These are phyloP conservation scores for Stictocephala bisonia DNA, from an alignment of 2,888 invertebrate genomes.

Conservation along the genomic window DNA sequence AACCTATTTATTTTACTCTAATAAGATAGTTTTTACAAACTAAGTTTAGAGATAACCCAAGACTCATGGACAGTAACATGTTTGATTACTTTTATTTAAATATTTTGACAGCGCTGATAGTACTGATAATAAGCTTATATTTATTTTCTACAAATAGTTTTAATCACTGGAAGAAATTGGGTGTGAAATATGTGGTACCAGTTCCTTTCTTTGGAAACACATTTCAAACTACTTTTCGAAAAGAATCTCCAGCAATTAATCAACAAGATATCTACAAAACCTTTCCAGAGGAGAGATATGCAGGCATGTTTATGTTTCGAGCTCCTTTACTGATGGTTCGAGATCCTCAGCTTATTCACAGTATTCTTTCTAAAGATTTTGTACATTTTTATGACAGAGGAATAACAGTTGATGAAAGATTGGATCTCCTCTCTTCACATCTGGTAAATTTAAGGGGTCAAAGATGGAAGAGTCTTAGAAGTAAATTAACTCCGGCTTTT, in stretches of 20 bases:
- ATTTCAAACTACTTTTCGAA: slow-evolving; percentile 59
- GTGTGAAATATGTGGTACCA: slow-evolving; percentile 63
- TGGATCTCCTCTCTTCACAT: slow-evolving; percentile 63
- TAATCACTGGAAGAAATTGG: slow-evolving; percentile 64
- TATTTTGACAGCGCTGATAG: not conserved
- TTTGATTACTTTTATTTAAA: not conserved
- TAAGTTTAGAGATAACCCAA: no score
- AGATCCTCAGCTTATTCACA: slow-evolving; percentile 66
- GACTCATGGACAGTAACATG: no score
- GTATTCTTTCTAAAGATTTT: slow-evolving; percentile 67
- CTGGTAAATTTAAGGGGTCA: slow-evolving; percentile 66
- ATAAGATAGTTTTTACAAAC: no score
- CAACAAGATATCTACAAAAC: slow-evolving; percentile 17
- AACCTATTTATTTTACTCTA: no score
- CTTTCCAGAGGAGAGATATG: slow-evolving; percentile 60
- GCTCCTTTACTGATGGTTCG: slow-evolving; percentile 66
- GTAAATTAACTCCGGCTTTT: slow-evolving; percentile 69
- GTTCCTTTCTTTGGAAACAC: slow-evolving; percentile 65
- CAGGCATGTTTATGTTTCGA: slow-evolving; percentile 67
- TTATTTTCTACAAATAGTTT: slow-evolving; percentile 62
- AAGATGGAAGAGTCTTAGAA: slow-evolving; percentile 68
- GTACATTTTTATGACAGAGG: slow-evolving; percentile 66
- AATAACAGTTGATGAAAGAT: slow-evolving; percentile 62
- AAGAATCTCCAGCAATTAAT: slow-evolving; percentile 1
- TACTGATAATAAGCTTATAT: slow-evolving; percentile 55